Base-by-base conservation (phyloP, 2,888 invertebrate genomes). In the Trichopoda pennipes region DNA sequence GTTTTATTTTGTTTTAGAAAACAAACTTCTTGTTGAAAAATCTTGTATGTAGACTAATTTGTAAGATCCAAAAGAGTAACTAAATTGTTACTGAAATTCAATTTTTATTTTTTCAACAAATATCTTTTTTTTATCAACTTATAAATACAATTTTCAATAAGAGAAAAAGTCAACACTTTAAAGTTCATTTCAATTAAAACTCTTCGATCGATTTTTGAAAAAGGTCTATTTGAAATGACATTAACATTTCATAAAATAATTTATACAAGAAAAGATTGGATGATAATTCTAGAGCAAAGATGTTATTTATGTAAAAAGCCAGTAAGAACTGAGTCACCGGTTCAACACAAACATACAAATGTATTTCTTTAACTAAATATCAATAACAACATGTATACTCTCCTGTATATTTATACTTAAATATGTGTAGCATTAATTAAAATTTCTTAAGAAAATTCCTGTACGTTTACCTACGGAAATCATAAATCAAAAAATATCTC, bases 401-500 rank as follows among this genome's bases (percentile, higher is more conserved):
- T n/a, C 6, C 3, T 44, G n/a, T 44, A 1, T 44, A 3, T 44
- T 1, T 44, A n/a, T 44, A 14, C 1, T 14, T 44, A n/a, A 21
- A 12, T 51, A 8, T 38, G 9, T 51, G 28, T 19, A 23, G 23
- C 16, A 51, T 53, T 70, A 81, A 81, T 81, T 81, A 70, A 81
- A 74, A 66, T 70, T 78, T 81, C 74, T 66, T 12, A 49, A 21
- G 58, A 60, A 81, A 69, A 70, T 70, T 38, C 21, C 21, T 53
- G 38, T 58, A 75, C 19, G 17, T 55, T 63, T 66, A 66, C 66
- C 81, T 81, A 70, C 78, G 81, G 81, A 81, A 81, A 70, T 66
- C 78, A 81, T 81, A 81, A 81, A 81, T 81, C 78, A 81, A 58
- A 60, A 78, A 66, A 72, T 63, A 64, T 35, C 63, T 64, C 42